Conservation (phyloP, 2,888 invertebrate genomes). For the Halictus ligatus region DNA sequence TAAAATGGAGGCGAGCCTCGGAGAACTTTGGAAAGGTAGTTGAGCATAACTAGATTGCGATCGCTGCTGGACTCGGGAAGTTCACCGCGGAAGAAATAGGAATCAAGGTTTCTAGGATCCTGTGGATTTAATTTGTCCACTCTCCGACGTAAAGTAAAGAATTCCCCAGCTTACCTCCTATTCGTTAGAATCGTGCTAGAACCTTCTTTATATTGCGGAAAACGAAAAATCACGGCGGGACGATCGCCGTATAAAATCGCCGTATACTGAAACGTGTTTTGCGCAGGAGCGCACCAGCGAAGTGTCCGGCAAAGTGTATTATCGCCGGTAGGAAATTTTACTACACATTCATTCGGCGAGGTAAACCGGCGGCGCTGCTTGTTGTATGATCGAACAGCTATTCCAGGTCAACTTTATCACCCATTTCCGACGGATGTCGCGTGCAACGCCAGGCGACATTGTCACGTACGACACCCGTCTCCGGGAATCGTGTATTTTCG, state of each 20-base stretch:
- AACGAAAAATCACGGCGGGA: no score
- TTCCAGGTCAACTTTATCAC: conserved; percentile 28
- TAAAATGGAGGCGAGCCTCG: not conserved
- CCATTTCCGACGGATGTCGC: conserved; percentile 7
- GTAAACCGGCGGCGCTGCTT: not conserved
- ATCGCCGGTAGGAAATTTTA: not conserved
- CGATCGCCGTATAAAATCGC: no score
- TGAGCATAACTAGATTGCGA: not conserved
- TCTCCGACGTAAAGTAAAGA: no score
- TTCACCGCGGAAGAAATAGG: not conserved
- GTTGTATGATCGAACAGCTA: conserved; percentile 15
- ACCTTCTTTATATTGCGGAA: no score
- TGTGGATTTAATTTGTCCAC: no score
- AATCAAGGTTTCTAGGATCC: no score
- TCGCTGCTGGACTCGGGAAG: not conserved
- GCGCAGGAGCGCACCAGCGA: no score
- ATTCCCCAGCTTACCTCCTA: no score
- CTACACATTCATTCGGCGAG: no score
- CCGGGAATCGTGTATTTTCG: conserved; percentile 8
- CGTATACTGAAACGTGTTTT: not conserved
- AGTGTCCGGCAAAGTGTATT: not conserved
- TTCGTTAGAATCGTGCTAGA: no score
- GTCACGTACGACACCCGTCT: conserved; percentile 23
- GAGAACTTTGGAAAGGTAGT: not conserved
- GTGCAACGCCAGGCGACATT: conserved; percentile 1